Evolutionary conservation across 92 coral and sea anemone genomes (phyloP).

Genomic region (Siderastrea siderea): DNA sequence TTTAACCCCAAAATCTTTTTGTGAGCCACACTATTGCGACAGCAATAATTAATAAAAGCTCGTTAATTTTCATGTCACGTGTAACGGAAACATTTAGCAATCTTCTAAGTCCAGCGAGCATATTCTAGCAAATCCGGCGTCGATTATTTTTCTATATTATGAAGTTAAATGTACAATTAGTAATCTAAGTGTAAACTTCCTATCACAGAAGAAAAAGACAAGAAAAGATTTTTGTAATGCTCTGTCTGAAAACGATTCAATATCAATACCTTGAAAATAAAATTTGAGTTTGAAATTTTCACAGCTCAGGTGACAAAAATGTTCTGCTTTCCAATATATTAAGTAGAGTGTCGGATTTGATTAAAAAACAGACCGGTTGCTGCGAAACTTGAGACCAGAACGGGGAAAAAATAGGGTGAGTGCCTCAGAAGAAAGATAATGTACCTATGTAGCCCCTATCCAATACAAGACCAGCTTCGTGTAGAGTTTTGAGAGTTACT

Average conservation of each 20-base stretch:
- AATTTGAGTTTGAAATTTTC: background rate
- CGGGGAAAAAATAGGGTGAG: background rate
- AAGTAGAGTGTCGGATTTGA: background rate
- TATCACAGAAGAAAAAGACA: too few relatives aligned
- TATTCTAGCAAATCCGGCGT: background rate
- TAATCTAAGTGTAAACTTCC: background rate
- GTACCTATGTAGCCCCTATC: conserved; percentile 26
- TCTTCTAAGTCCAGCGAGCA: background rate
- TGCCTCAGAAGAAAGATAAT: background rate
- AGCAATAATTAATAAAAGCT: conserved; percentile 4
- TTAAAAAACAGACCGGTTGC: background rate
- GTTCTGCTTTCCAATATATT: background rate
- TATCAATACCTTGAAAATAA: background rate
- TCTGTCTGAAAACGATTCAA: background rate
- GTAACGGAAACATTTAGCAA: background rate
- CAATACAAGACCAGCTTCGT: conserved; percentile 10
- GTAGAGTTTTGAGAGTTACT: background rate
- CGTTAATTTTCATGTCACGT: conserved; percentile 35
- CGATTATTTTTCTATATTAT: background rate
- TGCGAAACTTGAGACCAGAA: background rate
- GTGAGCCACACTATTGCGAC: background rate
- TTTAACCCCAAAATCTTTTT: background rate
- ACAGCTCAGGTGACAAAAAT: conserved; percentile 13
- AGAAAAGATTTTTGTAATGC: background rate
- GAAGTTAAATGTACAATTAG: background rate